Evolutionary conservation across 2,888 invertebrate genomes (phyloP).

Genomic region (Elegia similella): DNA sequence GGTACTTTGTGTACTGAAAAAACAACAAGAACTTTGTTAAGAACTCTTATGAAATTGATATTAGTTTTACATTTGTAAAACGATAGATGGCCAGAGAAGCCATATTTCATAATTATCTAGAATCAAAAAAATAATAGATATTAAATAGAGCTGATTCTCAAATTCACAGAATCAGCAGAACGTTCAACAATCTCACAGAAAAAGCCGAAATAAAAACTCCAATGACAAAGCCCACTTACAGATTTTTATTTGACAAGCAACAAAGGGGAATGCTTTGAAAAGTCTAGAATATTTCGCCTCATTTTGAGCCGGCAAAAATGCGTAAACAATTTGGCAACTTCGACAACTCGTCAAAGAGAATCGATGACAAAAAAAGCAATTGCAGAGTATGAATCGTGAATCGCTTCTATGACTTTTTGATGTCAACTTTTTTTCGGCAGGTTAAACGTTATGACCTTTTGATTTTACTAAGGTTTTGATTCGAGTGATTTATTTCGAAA

Average conservation of each 20-base stretch:
- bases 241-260: constrained; percentile 28
- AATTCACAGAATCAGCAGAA: too few relatives aligned
- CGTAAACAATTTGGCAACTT: constrained; percentile 15
- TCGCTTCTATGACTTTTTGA: constrained; percentile 1
- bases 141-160: not conserved
- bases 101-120: too few relatives aligned
- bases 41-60: too few relatives aligned
- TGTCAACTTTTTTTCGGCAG: not conserved
- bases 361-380: constrained; percentile 8
- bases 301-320: constrained; percentile 15
- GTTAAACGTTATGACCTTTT: not conserved
- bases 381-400: not conserved
- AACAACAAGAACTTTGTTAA: too few relatives aligned
- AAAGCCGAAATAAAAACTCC: constrained; percentile 5
- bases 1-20: too few relatives aligned
- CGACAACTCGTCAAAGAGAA: constrained; percentile 16
- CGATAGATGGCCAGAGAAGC: too few relatives aligned
- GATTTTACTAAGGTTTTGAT: not conserved
- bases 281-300: constrained; percentile 11
- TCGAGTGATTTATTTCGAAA: not conserved
- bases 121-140: not conserved
- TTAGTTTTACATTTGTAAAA: too few relatives aligned
- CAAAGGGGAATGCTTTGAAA: constrained; percentile 5
- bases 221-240: constrained; percentile 20
- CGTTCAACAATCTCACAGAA: constrained; percentile 1